These are phyloP conservation scores for Notodonta dromedarius DNA, from an alignment of 2,888 invertebrate species.

Conservation along the genomic window DNA sequence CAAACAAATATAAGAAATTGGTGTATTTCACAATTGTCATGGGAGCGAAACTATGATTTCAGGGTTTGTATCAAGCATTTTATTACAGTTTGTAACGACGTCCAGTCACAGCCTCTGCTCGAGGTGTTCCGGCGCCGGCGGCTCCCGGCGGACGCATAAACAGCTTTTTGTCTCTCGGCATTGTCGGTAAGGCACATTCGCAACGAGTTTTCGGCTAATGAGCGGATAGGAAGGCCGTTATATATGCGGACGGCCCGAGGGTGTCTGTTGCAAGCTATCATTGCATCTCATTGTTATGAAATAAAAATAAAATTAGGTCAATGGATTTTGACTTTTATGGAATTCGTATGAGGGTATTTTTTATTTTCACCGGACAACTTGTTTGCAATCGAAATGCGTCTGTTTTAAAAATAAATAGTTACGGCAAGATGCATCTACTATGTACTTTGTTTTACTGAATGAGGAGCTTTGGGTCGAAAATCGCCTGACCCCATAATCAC, in stretches of 20 bases:
- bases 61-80: no score
- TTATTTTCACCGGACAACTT: no score
- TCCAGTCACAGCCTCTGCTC: conserved; percentile 28
- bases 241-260: conserved; percentile 13
- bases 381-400: no score
- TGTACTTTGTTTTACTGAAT: no score
- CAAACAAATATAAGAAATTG: no score
- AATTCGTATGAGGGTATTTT: neutral
- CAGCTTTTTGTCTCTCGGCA: conserved; percentile 66
- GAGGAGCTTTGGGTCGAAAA: no score
- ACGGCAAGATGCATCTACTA: no score
- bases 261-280: conserved; percentile 35
- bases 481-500: no score
- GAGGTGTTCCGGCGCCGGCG: conserved; percentile 59
- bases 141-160: conserved; percentile 61
- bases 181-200: conserved; percentile 61
- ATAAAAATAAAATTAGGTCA: neutral
- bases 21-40: no score
- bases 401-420: no score
- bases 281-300: conserved; percentile 27
- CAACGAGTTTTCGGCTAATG: conserved; percentile 70
- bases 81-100: no score
- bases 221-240: conserved; percentile 79
- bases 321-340: neutral
- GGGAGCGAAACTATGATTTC: no score